Percentiles rank a stretch among this genome's conserved stretches.
Conservation (phyloP, 2,797 vertebrate genomes). For the Cephalopachus bancanus region DNA sequence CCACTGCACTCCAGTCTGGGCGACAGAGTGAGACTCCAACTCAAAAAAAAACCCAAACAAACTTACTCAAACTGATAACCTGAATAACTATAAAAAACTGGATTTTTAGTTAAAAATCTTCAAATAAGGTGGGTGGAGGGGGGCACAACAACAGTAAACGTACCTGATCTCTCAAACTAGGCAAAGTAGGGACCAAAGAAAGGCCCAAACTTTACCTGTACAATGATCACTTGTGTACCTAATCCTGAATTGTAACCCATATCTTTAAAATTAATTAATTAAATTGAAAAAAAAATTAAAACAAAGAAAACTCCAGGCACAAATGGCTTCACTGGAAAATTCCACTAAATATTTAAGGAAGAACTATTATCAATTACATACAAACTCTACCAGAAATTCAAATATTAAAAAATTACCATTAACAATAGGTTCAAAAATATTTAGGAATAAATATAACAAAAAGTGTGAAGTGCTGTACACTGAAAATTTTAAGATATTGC, state of each 20-base stretch:
- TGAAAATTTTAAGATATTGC: not conserved
- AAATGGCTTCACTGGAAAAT: not conserved
- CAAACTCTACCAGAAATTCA: not conserved
- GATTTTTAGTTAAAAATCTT: not conserved
- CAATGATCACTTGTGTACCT: too few species aligned
- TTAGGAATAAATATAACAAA: not conserved
- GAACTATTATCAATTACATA: conserved; percentile 17
- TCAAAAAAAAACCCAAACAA: not conserved
- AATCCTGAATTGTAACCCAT: too few species aligned
- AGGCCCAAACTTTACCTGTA: too few species aligned
- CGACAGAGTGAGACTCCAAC: too few species aligned
- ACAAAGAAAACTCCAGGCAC: not conserved
- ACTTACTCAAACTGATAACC: not conserved
- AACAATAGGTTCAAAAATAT: not conserved
- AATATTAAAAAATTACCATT: not conserved
- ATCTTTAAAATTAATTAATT: too few species aligned
- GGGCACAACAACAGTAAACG: too few species aligned
- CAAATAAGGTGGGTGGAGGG: not conserved
- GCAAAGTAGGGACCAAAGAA: too few species aligned
- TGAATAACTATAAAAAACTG: not conserved
- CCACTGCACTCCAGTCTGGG: too few species aligned
- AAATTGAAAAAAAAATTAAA: too few species aligned
- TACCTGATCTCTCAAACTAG: too few species aligned
- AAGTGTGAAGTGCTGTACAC: not conserved
- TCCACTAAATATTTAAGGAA: conserved; percentile 4